Evolutionary conservation across 2,113 vertebrate genomes (phyloP).

Genomic region (Dasyornis broadbenti): DNA sequence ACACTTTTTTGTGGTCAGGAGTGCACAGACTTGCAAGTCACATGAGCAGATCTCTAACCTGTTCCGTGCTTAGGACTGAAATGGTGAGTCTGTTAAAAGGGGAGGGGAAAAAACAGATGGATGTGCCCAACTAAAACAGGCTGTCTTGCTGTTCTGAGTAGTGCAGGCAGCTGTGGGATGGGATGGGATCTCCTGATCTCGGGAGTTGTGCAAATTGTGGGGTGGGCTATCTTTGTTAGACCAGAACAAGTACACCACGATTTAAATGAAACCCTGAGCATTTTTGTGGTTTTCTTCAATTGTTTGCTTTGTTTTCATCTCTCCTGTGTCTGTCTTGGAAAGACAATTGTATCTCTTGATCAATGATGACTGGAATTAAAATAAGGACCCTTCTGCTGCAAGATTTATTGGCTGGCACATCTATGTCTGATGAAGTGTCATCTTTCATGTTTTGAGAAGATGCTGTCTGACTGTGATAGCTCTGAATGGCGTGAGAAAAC

Average conservation of each 20-base stretch:
- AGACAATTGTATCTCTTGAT: not conserved
- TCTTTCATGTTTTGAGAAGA: not conserved
- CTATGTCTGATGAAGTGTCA: not conserved
- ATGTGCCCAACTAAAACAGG: not conserved
- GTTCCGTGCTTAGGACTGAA: not conserved
- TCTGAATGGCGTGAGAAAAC: not conserved
- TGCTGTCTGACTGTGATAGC: not conserved
- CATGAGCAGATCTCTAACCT: not conserved
- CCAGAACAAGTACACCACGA: not conserved
- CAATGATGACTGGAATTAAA: not conserved
- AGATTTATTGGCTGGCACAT: conserved; percentile 16
- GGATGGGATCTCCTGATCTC: not conserved
- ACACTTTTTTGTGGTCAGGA: not conserved
- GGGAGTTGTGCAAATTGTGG: not conserved
- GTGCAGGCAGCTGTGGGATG: not conserved
- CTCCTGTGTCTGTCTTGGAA: not conserved
- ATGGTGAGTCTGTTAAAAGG: not conserved
- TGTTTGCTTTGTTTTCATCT: not conserved
- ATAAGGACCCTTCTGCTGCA: conserved; percentile 8
- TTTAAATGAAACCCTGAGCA: not conserved
- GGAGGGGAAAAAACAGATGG: not conserved
- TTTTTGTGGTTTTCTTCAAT: not conserved
- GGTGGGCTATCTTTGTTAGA: not conserved
- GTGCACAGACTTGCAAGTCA: not conserved
- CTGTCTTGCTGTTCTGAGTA: not conserved